Base-by-base conservation (phyloP, 2,888 invertebrate species). In the Cantharis rufa region DNA sequence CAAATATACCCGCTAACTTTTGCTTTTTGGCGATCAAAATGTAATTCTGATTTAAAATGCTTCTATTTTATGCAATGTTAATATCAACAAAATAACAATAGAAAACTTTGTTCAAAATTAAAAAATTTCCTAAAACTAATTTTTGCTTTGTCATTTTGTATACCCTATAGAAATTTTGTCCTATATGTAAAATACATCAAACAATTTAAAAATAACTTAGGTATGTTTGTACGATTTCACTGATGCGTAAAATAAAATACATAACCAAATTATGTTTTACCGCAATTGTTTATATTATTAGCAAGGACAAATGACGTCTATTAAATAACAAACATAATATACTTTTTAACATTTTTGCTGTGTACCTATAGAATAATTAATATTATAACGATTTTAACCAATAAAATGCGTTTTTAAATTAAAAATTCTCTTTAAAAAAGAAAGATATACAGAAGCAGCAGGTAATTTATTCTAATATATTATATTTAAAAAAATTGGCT, bases 211-310 rank as follows among this genome's bases (percentile, higher is more conserved):
- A 21, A 21, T 21, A 16, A 64, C 63, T 64, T 64, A 66, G n/a
- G 48, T 68, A 68, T 27, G 13, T 16, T 48, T 61, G 48, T 48
- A 70, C 70, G 48, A 61, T 48, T 70, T 61, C 18, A 18, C 61
- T 61, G 18, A 61, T 70, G 24, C 16, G 48, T 61, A 70, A 15
- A 11, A 71, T 63, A 71, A 62, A 71, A 71, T 62, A 24, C 48
- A 63, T 71, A 62, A 62, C 28, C 63, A 71, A 71, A 71, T 70
- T 27, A 62, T 71, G 71, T 24, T 71, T 63, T 21, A 32, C 18
- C 32, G 62, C 62, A 15, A 71, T 72, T 72, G 72, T 72, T 72
- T 72, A 66, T 72, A 21, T 66, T 72, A 72, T 66, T 72, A 28
- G 15, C 72, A 66, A 72, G 72, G 72, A 72, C 66, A 64, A 64